A percentile compares a stretch with the other conserved stretches of the same genome.
phyloP scores from a whole-genome alignment of 2,113 vertebrate species.

The human (Homo sapiens) region GRCh38 chr1:185045501-185046000 shows the following conservation, averaged over 20 bases:
- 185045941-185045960: not conserved
- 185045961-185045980: not conserved
- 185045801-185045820: slow-evolving; percentile 32
- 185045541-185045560: slow-evolving; percentile 88
- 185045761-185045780: slow-evolving; percentile 62
- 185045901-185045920: not conserved
- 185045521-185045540: slow-evolving; percentile 89
- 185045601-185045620: slow-evolving; percentile 54
- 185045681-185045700: not conserved
- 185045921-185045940: not conserved
- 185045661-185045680: not conserved
- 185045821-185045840: slow-evolving; percentile 37
- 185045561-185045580: slow-evolving; percentile 81
- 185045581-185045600: slow-evolving; percentile 5
- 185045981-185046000: not conserved
- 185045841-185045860: slow-evolving; percentile 70
- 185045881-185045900: not conserved
- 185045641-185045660: slow-evolving; percentile 59
- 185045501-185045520: slow-evolving; percentile 81
- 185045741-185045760: not conserved
- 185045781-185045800: slow-evolving; percentile 62
- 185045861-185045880: not conserved
- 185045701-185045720: not conserved
- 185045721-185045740: not conserved
- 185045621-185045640: slow-evolving; percentile 34